Percentiles rank a stretch among this genome's conserved stretches.
These are phyloP conservation scores for Cuculus canorus DNA, from an alignment of 2,797 vertebrate species.

Conservation along the genomic window DNA sequence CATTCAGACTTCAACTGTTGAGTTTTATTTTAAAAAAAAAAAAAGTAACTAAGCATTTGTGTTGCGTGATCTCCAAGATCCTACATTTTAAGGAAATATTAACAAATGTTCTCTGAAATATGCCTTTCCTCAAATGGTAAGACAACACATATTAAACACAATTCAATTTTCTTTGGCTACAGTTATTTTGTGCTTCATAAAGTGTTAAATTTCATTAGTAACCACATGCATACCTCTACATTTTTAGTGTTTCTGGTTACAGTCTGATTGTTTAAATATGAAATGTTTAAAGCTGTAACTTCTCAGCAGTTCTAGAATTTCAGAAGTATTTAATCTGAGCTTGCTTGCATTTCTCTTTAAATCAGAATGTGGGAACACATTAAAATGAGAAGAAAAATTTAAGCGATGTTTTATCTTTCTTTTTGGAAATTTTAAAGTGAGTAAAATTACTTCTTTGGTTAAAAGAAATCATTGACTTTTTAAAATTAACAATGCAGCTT, in stretches of 20 bases:
- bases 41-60: accelerated
- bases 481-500: background rate
- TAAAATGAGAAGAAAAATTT: background rate
- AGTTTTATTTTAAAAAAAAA: background rate
- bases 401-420: background rate
- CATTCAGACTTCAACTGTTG: background rate
- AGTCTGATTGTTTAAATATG: background rate
- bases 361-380: background rate
- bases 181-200: background rate
- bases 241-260: background rate
- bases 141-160: background rate
- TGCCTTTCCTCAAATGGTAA: background rate
- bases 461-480: background rate
- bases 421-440: background rate
- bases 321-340: background rate
- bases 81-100: background rate
- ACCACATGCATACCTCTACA: too few species aligned
- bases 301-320: background rate
- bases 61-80: background rate
- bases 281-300: background rate
- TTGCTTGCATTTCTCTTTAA: background rate
- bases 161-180: background rate
- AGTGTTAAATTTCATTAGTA: background rate
- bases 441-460: background rate
- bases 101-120: background rate